phyloP scores from a whole-genome alignment of 2,113 vertebrate species.

The Odocoileus virginianus region DNA sequence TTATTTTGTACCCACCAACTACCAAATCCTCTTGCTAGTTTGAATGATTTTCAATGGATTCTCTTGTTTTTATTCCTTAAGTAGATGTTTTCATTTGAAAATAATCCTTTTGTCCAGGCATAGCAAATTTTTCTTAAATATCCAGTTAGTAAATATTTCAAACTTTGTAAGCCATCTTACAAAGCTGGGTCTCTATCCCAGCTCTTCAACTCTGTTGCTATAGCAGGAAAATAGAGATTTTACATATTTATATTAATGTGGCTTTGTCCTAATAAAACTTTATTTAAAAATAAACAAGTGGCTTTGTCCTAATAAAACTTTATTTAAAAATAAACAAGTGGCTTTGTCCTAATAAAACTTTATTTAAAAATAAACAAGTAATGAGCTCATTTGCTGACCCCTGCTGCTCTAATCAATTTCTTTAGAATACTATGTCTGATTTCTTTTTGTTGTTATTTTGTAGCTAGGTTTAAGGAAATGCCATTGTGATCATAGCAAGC shows the following conservation, averaged over 20 bases:
- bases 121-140: neutral
- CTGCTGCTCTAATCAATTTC: neutral
- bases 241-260: neutral
- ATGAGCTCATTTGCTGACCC: neutral
- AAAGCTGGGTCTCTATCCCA: neutral
- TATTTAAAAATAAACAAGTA: neutral
- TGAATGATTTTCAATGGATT: neutral
- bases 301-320: neutral
- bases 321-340: no score
- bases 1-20: neutral
- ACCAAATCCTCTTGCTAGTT: neutral
- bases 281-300: neutral
- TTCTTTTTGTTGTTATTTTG: neutral
- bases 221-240: neutral
- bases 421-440: neutral
- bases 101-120: neutral
- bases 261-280: neutral
- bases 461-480: neutral
- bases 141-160: neutral
- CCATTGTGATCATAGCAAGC: neutral
- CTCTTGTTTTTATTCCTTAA: neutral
- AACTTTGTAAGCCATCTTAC: neutral
- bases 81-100: neutral
- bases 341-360: neutral
- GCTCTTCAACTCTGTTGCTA: neutral